Conservation (phyloP, 2,113 vertebrate species). For the Ctenodactylus gundi region DNA sequence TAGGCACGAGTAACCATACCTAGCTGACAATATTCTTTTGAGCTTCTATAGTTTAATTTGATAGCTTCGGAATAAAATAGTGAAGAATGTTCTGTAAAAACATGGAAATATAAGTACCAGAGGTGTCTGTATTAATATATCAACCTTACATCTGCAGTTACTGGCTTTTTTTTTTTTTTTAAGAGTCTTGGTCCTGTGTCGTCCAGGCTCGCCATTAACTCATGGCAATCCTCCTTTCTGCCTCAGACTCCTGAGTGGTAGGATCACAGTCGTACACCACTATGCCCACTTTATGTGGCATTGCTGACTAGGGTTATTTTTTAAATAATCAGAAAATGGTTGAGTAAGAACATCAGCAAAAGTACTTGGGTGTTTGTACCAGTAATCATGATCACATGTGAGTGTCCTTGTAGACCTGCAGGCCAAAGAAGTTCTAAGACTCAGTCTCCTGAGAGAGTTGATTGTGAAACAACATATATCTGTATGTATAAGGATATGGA, state of each 20-base stretch:
- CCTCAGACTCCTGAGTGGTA: no score
- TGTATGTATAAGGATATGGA: not conserved
- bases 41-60: not conserved
- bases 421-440: not conserved
- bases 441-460: no score
- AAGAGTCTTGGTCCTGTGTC: no score
- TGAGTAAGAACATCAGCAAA: not conserved
- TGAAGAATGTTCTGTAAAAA: conserved; percentile 5
- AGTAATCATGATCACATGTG: not conserved
- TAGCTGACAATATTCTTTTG: not conserved
- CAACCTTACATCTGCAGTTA: not conserved
- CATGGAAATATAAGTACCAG: not conserved
- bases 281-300: no score
- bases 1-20: not conserved
- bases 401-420: not conserved
- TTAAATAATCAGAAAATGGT: not conserved
- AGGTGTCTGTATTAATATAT: not conserved
- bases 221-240: no score
- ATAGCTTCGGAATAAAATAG: not conserved
- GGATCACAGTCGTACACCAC: no score
- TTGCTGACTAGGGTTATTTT: not conserved
- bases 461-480: not conserved
- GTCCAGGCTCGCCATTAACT: no score
- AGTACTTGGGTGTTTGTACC: not conserved
- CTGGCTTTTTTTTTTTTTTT: not conserved